These are phyloP conservation scores for Forbesichthys papilliferus DNA, from an alignment of 2,113 vertebrate species.

Conservation along the genomic window DNA sequence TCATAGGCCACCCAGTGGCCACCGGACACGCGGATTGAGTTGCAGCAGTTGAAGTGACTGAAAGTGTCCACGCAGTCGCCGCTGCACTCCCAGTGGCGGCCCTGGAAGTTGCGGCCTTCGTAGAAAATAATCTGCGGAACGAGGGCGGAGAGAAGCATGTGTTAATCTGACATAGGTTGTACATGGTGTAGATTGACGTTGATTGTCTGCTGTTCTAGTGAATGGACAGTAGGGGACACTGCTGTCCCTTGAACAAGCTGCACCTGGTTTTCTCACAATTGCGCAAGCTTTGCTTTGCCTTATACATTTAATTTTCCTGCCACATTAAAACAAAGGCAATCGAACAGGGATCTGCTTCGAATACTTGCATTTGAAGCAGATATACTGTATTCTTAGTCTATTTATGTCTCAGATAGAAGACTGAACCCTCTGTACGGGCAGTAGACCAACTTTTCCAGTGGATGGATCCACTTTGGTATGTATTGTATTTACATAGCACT, in stretches of 20 bases:
- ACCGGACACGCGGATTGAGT: constrained; percentile 73
- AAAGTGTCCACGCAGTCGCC: constrained; percentile 74
- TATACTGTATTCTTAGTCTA: neutral
- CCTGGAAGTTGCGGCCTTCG: constrained; percentile 75
- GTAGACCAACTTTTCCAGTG: constrained; percentile 7
- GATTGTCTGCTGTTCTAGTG: constrained; percentile 9
- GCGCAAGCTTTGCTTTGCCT: neutral
- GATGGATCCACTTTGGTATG: neutral
- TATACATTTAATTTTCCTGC: constrained; percentile 11
- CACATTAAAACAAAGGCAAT: constrained; percentile 26
- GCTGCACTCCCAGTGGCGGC: constrained; percentile 74
- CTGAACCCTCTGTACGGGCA: neutral
- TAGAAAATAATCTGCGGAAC: constrained; percentile 75
- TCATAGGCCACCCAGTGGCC: constrained; percentile 76
- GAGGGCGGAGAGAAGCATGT: constrained; percentile 10
- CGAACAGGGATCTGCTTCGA: constrained; percentile 15
- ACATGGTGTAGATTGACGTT: neutral
- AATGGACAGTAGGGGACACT: constrained; percentile 54
- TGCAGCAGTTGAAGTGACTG: constrained; percentile 74
- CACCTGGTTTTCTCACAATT: constrained; percentile 1
- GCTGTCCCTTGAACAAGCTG: constrained; percentile 49
- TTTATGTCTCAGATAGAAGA: neutral
- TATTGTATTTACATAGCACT: neutral
- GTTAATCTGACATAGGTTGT: neutral
- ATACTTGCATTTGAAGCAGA: constrained; percentile 20